Evolutionary conservation across 2,113 vertebrate species (phyloP), one percentile per base, ranked within the genome.

Genomic region (Platysternon megacephalum): DNA sequence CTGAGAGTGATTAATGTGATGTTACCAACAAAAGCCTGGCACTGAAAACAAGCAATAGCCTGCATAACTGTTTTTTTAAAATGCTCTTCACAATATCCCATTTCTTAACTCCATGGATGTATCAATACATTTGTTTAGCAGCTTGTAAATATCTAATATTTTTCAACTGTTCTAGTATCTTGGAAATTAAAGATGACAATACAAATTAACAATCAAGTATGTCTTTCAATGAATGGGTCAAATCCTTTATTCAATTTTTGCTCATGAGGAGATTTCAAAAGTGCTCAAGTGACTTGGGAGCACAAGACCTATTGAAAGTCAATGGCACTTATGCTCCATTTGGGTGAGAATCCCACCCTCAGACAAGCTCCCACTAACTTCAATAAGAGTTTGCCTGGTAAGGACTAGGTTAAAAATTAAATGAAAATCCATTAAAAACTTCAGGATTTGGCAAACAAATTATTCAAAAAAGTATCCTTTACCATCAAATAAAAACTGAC

Each of bases 1-100:
- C 85, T 80, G 91, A 82, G 28, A 68, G 8, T 53, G 85, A 97
- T 88, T 91, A 97, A 94, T 95, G 82, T 8, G 53, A n/a, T 94
- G 48, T 74, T 82, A 76, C 82, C 89, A 79, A 92, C 84, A 89
- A 83, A 90, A 79, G 84, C 58, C 90, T 95, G 89, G 91, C 24
- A 96, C 87, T 19, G 87, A 91, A 93, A 96, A 56, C 42, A 92
- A 81, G 49, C 53, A 93, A 91, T 3, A 87, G 65, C 55, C 88
- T 89, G 84, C 88, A 32, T 90, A 94, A 91, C 42, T 81, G 14
- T 32, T 55, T 84, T 84, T 24, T 86, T 85, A 51, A 85, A 24
- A 56, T 5, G 68, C 39, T 68, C 35, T 86, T 91, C 52, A 83
- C 19, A 5, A 32, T 29, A 94, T 35, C 85, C 8, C 1, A 2